Conservation (phyloP, 1,140 invertebrate genomes). For the Drosophila rhopaloa region DNA sequence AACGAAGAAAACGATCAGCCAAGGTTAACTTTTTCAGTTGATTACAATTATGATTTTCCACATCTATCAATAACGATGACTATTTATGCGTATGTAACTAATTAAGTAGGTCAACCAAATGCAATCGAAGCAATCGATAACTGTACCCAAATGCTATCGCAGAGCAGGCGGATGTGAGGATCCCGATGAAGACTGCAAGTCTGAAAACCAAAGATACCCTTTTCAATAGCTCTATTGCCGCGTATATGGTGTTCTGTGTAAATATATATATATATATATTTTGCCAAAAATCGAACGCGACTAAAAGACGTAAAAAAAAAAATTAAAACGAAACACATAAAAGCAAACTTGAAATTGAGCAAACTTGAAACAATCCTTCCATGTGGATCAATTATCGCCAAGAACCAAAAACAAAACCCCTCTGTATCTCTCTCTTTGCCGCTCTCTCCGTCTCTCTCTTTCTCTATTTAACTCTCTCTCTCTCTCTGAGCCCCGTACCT, state of each 20-base stretch:
- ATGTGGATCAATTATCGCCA: conserved; percentile 49
- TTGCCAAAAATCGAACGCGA: conserved; percentile 34
- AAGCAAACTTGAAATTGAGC: conserved; percentile 76
- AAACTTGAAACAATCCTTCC: conserved; percentile 45
- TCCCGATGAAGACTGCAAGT: conserved; percentile 19
- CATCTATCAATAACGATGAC: conserved; percentile 85
- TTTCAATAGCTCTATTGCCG: conserved; percentile 83
- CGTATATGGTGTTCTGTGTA: conserved; percentile 84
- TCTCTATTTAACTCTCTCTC: conserved; percentile 23
- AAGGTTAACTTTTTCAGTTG: conserved; percentile 69
- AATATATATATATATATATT: conserved; percentile 36
- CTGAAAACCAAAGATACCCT: conserved; percentile 55
- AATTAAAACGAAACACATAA: conserved; percentile 32
- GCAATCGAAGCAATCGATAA: conserved; percentile 35
- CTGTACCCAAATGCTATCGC: conserved; percentile 17
- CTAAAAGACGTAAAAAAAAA: conserved; percentile 31
- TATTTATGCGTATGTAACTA: conserved; percentile 79
- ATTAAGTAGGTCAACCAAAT: conserved; percentile 44
- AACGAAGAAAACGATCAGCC: conserved; percentile 37
- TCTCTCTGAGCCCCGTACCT: conserved; percentile 25
- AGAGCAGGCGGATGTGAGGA: conserved; percentile 22
- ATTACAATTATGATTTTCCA: conserved; percentile 81
- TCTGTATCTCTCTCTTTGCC: conserved; percentile 38
- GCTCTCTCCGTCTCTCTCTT: conserved; percentile 24
- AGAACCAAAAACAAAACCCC: conserved; percentile 46